Evolutionary conservation across 2,113 vertebrate genomes (phyloP).

Genomic region (Alethe castanea): DNA sequence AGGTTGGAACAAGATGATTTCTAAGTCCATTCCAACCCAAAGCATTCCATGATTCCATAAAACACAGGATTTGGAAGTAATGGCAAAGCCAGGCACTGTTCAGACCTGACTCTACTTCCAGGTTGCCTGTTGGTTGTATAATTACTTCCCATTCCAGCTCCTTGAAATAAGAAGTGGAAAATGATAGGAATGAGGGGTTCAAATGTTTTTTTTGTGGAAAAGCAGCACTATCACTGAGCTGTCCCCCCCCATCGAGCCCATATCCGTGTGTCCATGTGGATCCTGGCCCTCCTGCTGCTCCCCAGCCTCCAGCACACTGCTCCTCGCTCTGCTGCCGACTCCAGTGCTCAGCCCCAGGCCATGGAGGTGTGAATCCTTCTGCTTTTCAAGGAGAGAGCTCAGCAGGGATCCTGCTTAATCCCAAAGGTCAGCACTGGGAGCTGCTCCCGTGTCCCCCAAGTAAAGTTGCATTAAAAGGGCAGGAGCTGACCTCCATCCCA

Average conservation of each 20-base stretch:
- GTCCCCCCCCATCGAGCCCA: rapidly evolving
- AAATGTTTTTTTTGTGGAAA: neutral
- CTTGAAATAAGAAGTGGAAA: neutral
- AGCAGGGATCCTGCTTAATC: neutral
- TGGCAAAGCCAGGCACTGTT: neutral
- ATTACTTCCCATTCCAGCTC: neutral
- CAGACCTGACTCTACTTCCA: neutral
- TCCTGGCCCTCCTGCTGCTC: slow-evolving; percentile 12
- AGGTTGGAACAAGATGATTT: rapidly evolving
- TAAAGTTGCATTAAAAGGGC: neutral
- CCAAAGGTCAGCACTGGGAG: neutral
- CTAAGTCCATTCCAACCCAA: neutral
- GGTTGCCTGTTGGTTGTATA: rapidly evolving
- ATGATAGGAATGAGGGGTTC: neutral
- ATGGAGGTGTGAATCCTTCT: neutral
- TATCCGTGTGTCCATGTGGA: neutral
- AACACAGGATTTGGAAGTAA: neutral
- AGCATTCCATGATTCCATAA: neutral
- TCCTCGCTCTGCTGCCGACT: neutral
- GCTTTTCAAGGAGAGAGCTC: neutral
- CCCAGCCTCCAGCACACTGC: neutral
- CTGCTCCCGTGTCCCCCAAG: neutral
- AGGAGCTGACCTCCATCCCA: neutral
- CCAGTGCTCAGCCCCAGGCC: rapidly evolving
- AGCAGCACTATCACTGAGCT: rapidly evolving